Conservation (phyloP, 2,113 vertebrate genomes). For the Suricata suricatta region DNA sequence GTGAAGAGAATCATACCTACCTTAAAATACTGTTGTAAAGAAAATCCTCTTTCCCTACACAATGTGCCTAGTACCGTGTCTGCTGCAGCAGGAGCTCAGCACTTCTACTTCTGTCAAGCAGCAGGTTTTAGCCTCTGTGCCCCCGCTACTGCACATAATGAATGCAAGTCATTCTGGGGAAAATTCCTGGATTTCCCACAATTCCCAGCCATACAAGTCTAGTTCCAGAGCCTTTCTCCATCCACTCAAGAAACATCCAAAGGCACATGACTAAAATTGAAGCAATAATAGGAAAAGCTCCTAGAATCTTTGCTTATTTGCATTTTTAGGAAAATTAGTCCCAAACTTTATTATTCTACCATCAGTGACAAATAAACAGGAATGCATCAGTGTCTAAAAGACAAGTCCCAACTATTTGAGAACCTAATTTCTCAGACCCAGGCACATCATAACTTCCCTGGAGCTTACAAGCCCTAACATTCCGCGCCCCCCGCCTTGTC, state of each 20-base stretch:
- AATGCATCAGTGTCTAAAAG: slow-evolving; percentile 21
- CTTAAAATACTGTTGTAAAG: slow-evolving; percentile 37
- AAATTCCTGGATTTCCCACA: background rate
- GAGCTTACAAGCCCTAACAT: background rate
- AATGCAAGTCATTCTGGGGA: background rate
- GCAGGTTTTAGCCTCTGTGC: background rate
- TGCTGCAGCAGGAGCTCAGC: background rate
- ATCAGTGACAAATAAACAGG: slow-evolving; percentile 49
- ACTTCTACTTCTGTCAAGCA: background rate
- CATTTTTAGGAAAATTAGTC: slow-evolving; percentile 53
- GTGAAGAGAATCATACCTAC: slow-evolving; percentile 36
- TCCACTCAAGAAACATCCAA: background rate
- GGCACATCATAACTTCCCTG: background rate
- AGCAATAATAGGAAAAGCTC: background rate
- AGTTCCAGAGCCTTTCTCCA: background rate
- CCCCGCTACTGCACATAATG: background rate
- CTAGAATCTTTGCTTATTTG: slow-evolving; percentile 31
- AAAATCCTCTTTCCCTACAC: background rate
- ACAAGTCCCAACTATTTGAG: slow-evolving; percentile 12
- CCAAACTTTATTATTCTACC: slow-evolving; percentile 42
- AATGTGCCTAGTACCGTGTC: background rate
- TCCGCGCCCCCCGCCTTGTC: background rate
- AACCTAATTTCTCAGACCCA: slow-evolving; percentile 21
- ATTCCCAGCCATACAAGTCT: background rate
- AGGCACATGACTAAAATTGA: background rate